Percentiles rank a stretch among this genome's conserved stretches.
phyloP scores from a whole-genome alignment of 2,888 invertebrate species.

The Anorthoa munda region DNA sequence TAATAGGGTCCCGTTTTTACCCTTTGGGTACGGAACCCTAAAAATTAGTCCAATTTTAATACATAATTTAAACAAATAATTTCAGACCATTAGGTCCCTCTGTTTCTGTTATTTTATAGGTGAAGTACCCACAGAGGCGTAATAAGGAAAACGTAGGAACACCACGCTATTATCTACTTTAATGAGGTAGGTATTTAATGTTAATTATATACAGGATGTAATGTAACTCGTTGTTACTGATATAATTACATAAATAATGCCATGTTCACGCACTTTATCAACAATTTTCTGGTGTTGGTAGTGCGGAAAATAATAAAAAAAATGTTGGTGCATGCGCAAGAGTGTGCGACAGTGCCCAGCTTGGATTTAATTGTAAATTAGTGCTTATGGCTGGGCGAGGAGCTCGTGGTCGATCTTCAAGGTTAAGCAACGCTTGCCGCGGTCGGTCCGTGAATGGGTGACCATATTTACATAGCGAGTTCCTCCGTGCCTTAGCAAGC shows the following conservation, averaged over 20 bases:
- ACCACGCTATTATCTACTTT: conserved; percentile 82
- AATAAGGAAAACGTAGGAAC: conserved; percentile 83
- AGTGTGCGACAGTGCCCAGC: conserved; percentile 42
- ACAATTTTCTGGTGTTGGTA: conserved; percentile 86
- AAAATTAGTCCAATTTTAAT: conserved; percentile 14
- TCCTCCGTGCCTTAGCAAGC: too few relatives aligned
- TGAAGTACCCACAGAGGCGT: conserved; percentile 61
- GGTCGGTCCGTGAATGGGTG: too few relatives aligned
- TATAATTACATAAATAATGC: conserved; percentile 85
- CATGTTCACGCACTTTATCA: conserved; percentile 75
- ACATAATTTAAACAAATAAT: conserved; percentile 39
- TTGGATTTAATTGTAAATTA: conserved; percentile 53
- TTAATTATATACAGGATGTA: conserved; percentile 87
- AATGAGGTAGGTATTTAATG: conserved; percentile 88
- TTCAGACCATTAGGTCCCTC: conserved; percentile 13
- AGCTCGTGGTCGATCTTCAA: too few relatives aligned
- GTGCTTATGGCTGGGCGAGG: conserved; percentile 3
- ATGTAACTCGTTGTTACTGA: conserved; percentile 76
- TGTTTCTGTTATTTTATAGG: conserved; percentile 37
- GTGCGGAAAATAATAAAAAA: conserved; percentile 80
- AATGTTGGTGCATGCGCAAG: conserved; percentile 31
- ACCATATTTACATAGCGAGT: too few relatives aligned
- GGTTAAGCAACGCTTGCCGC: too few relatives aligned
- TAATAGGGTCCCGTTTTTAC: too few relatives aligned
- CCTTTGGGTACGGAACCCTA: too few relatives aligned